These are phyloP conservation scores for Xestia sexstrigata DNA, from an alignment of 2,888 invertebrate species.

Conservation along the genomic window DNA sequence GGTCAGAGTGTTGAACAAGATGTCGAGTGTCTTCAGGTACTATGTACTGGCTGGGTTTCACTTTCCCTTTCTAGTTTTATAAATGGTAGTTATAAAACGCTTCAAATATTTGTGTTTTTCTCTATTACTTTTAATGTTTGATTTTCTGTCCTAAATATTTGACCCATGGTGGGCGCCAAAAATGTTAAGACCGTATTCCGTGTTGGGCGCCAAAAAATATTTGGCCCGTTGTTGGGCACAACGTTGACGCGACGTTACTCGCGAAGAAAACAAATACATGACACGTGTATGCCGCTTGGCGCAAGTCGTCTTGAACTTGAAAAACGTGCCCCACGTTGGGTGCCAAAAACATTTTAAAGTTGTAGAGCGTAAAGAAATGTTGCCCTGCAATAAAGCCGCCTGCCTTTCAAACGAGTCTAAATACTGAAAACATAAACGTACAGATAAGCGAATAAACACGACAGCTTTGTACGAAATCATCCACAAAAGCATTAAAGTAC, in stretches of 20 bases:
- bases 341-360: neutral
- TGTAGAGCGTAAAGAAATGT: neutral
- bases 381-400: neutral
- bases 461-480: slow-evolving; percentile 34
- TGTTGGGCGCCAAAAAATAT: neutral
- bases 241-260: neutral
- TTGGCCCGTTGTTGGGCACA: neutral
- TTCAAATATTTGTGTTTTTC: neutral
- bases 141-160: neutral
- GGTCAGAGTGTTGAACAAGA: slow-evolving; percentile 31
- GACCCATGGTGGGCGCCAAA: neutral
- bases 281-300: neutral
- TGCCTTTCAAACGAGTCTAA: neutral
- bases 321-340: neutral
- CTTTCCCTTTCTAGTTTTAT: neutral
- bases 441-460: neutral
- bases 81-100: too few relatives aligned
- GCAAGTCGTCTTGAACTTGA: neutral
- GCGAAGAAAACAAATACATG: neutral
- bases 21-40: slow-evolving; percentile 7
- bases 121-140: neutral
- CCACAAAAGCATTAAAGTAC: slow-evolving; percentile 41
- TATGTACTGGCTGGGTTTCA: neutral
- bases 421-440: neutral
- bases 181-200: neutral